These are phyloP conservation scores for Bombus picipes DNA, from an alignment of 1,140 invertebrate species.

Conservation along the genomic window DNA sequence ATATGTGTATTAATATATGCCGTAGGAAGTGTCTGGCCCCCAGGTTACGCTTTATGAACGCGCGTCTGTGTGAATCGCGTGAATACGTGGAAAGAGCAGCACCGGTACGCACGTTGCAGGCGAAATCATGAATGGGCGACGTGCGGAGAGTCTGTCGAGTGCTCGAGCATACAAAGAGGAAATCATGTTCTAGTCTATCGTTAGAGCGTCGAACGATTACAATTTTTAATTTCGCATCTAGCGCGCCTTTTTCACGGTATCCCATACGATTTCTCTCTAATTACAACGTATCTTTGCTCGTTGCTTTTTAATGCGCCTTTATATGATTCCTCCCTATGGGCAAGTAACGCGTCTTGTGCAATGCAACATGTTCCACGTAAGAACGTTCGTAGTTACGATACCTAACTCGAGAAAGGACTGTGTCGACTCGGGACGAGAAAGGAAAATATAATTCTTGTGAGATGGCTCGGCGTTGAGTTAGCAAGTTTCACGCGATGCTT, in stretches of 20 bases:
- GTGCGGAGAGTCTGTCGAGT: neutral
- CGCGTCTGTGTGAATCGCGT: slow-evolving; percentile 33
- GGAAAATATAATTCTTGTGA: neutral
- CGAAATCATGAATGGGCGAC: slow-evolving; percentile 59
- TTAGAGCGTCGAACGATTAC: slow-evolving; percentile 3
- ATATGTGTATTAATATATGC: slow-evolving; percentile 44
- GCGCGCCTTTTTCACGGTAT: neutral
- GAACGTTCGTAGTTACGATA: neutral
- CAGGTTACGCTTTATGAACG: slow-evolving; percentile 52
- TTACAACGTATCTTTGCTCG: slow-evolving; percentile 15
- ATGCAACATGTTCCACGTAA: neutral
- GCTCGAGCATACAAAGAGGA: slow-evolving; percentile 28
- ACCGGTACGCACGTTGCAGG: slow-evolving; percentile 11
- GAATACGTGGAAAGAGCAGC: slow-evolving; percentile 23
- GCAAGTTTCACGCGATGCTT: slow-evolving; percentile 32
- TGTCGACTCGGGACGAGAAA: neutral
- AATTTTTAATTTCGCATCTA: slow-evolving; percentile 27
- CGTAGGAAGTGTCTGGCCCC: slow-evolving; percentile 33
- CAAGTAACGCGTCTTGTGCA: neutral
- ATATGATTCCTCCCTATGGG: neutral
- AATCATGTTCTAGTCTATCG: slow-evolving; percentile 33
- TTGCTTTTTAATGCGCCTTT: slow-evolving; percentile 14
- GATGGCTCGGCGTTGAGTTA: neutral
- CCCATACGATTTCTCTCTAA: neutral
- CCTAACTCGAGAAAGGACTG: neutral